Evolutionary conservation across 1,140 invertebrate genomes (phyloP).

Genomic region (Chionoecetes opilio): DNA sequence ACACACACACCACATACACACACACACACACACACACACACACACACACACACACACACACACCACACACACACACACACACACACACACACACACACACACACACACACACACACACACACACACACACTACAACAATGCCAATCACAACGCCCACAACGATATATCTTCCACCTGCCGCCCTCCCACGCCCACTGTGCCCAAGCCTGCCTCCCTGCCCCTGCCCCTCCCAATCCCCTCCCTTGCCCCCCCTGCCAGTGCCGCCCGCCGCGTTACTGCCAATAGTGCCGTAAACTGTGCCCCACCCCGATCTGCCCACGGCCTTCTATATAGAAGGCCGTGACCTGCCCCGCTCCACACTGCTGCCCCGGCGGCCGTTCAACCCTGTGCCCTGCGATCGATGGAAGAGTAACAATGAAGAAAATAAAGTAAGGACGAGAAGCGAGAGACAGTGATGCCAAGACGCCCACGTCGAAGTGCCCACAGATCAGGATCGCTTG

Average conservation of each 20-base stretch:
- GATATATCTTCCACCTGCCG: conserved; percentile 1
- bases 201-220: not conserved
- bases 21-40: no score
- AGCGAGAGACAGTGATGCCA: conserved; percentile 6
- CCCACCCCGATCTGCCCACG: no score
- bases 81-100: not conserved
- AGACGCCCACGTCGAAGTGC: not conserved
- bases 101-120: not conserved
- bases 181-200: conserved; percentile 35
- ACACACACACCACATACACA: no score
- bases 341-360: not conserved
- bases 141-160: not conserved
- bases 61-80: not conserved
- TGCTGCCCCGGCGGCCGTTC: conserved; percentile 1
- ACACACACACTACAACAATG: not conserved
- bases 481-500: not conserved
- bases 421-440: not conserved
- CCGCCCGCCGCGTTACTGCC: conserved; percentile 54
- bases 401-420: not conserved
- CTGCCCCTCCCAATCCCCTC: not conserved
- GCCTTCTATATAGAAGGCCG: not conserved
- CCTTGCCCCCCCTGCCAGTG: not conserved
- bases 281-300: conserved; percentile 42
- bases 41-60: not conserved
- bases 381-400: not conserved